Evolutionary conservation across 1,140 invertebrate species (phyloP).

Genomic region (Prorops nasuta): DNA sequence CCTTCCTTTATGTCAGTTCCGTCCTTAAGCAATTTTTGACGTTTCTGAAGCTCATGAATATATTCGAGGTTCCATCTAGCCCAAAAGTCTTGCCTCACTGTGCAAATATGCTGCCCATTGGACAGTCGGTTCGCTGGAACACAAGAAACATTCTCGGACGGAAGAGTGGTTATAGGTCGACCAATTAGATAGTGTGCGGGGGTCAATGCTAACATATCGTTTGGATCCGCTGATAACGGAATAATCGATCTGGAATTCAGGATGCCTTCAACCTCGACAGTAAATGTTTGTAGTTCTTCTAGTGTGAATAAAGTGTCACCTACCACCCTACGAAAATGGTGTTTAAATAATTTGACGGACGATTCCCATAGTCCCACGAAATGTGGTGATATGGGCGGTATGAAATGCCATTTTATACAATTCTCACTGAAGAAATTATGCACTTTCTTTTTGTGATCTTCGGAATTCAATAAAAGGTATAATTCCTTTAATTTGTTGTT

Average conservation of each 20-base stretch:
- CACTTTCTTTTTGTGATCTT: background rate
- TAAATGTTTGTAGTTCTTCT: conserved; percentile 20
- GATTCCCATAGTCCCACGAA: background rate
- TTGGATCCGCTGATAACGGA: background rate
- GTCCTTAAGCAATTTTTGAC: conserved; percentile 14
- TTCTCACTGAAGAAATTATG: background rate
- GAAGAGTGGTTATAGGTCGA: background rate
- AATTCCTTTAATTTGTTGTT: background rate
- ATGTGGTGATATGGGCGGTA: background rate
- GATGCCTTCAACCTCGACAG: background rate
- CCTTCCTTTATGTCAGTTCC: background rate
- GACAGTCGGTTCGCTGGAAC: background rate
- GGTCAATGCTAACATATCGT: background rate
- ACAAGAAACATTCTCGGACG: background rate
- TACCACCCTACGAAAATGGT: conserved; percentile 16
- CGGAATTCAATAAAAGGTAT: background rate
- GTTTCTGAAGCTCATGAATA: conserved; percentile 23
- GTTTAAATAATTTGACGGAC: background rate
- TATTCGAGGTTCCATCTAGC: conserved; percentile 29
- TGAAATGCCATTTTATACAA: conserved; percentile 2
- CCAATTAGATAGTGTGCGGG: background rate
- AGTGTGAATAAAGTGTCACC: conserved; percentile 6
- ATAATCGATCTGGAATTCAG: background rate
- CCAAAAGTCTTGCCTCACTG: conserved; percentile 31
- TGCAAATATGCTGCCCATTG: background rate